Evolutionary conservation across 2,113 vertebrate species (phyloP).

Genomic region (Melanerpes aurifrons): DNA sequence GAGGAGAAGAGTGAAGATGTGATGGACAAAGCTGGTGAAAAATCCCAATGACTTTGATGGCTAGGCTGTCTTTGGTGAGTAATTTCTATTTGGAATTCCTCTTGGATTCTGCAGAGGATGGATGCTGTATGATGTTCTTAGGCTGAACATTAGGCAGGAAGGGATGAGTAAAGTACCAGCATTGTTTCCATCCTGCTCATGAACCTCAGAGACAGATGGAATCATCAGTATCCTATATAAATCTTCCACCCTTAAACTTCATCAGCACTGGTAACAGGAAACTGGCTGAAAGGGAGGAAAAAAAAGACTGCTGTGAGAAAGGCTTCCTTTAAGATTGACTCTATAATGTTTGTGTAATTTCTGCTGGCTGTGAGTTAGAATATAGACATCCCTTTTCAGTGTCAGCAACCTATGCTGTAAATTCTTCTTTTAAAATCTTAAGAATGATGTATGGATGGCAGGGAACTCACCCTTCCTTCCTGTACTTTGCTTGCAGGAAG

Average conservation of each 20-base stretch:
- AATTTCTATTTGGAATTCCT: neutral
- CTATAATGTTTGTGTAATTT: neutral
- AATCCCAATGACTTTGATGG: neutral
- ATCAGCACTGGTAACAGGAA: neutral
- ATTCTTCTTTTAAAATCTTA: neutral
- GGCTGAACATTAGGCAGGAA: neutral
- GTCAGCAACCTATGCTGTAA: neutral
- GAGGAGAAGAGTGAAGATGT: neutral
- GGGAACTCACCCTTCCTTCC: neutral
- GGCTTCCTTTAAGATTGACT: neutral
- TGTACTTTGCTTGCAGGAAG: neutral
- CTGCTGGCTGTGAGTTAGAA: neutral
- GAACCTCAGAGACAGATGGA: neutral
- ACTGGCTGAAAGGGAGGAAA: neutral
- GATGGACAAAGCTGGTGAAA: neutral
- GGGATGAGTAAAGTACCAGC: neutral
- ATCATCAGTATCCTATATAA: neutral
- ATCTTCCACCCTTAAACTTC: neutral
- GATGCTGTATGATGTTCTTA: neutral
- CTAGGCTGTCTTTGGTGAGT: neutral
- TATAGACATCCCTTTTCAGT: neutral
- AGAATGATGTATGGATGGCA: neutral
- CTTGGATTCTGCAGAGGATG: neutral
- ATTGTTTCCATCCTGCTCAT: neutral
- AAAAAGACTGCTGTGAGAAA: neutral